These are phyloP conservation scores for Phymanthus crucifer DNA, from an alignment of 92 coral and sea anemone species.

Conservation along the genomic window DNA sequence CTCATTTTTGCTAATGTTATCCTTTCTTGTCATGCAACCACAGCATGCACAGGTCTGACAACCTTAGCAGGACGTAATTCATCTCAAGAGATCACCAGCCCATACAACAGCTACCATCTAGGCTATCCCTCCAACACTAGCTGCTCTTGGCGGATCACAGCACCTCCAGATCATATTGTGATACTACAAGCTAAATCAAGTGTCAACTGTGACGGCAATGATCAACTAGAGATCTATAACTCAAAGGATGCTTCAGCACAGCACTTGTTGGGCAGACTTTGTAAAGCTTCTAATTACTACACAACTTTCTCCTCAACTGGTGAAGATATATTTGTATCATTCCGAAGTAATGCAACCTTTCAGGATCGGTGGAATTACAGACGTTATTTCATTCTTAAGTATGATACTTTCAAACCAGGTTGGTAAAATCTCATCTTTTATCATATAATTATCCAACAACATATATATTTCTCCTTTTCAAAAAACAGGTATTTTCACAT, in stretches of 20 bases:
- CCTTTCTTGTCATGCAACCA: constrained; percentile 3
- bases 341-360: constrained; percentile 14
- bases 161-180: constrained; percentile 41
- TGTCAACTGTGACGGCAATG: neutral
- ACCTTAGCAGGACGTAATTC: constrained; percentile 5
- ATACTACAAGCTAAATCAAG: neutral
- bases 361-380: neutral
- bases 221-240: constrained; percentile 17
- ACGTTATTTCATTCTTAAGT: neutral
- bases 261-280: neutral
- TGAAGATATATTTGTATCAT: neutral
- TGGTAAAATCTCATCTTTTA: neutral
- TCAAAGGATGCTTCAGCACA: neutral
- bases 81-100: constrained; percentile 10
- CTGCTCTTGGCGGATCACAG: constrained; percentile 44
- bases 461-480: too few relatives aligned
- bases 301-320: constrained; percentile 6
- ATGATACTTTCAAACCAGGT: neutral
- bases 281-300: neutral
- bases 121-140: neutral
- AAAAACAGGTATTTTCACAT: too few relatives aligned
- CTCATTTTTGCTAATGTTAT: too few relatives aligned
- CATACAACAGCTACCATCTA: neutral
- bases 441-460: too few relatives aligned
- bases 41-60: neutral